Conservation (phyloP, 2,113 vertebrate species). For the Anolis sagrei region DNA sequence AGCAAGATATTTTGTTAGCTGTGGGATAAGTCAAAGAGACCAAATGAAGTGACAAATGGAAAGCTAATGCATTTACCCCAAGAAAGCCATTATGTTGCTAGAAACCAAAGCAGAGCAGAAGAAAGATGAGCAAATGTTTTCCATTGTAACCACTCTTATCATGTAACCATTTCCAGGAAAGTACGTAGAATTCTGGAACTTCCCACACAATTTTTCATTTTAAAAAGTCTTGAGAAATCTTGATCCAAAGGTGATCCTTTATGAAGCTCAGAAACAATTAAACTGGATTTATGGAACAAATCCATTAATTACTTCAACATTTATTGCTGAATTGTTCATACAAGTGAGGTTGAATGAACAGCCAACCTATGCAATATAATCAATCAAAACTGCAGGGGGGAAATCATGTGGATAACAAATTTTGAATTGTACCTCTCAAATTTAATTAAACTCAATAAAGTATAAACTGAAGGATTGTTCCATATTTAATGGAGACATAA, state of each 20-base stretch:
- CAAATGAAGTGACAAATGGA: not conserved
- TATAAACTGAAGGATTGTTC: constrained; percentile 43
- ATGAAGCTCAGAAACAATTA: not conserved
- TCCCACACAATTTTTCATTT: no score
- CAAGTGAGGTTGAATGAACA: constrained; percentile 50
- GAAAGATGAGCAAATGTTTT: not conserved
- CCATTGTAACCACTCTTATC: not conserved
- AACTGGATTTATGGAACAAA: constrained; percentile 32
- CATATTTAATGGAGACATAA: constrained; percentile 22
- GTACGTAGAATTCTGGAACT: not conserved
- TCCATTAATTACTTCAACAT: constrained; percentile 24
- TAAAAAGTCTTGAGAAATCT: not conserved
- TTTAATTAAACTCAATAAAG: constrained; percentile 42
- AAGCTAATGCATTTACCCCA: not conserved
- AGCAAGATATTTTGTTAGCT: not conserved
- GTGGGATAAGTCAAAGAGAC: not conserved
- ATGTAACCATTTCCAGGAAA: not conserved
- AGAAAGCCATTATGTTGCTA: not conserved
- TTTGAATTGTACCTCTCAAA: constrained; percentile 53
- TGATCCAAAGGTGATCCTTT: not conserved
- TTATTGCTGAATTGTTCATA: constrained; percentile 16
- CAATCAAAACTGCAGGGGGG: constrained; percentile 25
- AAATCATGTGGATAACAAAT: constrained; percentile 40
- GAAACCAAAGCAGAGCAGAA: not conserved
- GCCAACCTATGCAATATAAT: not conserved